Evolutionary conservation across 2,113 vertebrate species (phyloP).

Genomic region (Pica pica): DNA sequence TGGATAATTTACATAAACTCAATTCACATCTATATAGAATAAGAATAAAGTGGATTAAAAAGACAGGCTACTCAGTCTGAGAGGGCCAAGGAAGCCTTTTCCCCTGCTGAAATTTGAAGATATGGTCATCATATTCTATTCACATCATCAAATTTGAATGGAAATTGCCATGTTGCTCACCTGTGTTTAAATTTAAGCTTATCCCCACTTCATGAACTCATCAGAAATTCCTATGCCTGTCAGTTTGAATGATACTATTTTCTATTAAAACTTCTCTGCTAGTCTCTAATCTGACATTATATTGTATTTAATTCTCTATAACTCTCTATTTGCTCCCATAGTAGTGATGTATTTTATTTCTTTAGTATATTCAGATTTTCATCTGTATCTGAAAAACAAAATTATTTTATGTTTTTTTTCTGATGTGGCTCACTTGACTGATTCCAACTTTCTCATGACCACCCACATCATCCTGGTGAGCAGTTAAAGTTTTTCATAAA

Average conservation of each 20-base stretch:
- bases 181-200: background rate
- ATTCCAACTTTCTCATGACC: background rate
- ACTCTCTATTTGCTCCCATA: background rate
- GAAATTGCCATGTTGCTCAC: background rate
- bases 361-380: background rate
- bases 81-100: background rate
- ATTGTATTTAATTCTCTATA: background rate
- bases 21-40: background rate
- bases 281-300: background rate
- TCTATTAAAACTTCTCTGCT: background rate
- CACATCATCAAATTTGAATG: background rate
- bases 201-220: background rate
- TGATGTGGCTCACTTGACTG: background rate
- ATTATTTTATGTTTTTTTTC: background rate
- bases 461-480: background rate
- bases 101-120: background rate
- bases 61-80: background rate
- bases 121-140: background rate
- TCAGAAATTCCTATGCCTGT: background rate
- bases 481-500: background rate
- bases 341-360: background rate
- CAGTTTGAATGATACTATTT: background rate
- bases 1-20: background rate
- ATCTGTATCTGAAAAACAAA: background rate
- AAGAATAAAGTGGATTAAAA: background rate